Base-by-base conservation (phyloP, 2,797 vertebrate genomes). In the Catharus ustulatus region DNA sequence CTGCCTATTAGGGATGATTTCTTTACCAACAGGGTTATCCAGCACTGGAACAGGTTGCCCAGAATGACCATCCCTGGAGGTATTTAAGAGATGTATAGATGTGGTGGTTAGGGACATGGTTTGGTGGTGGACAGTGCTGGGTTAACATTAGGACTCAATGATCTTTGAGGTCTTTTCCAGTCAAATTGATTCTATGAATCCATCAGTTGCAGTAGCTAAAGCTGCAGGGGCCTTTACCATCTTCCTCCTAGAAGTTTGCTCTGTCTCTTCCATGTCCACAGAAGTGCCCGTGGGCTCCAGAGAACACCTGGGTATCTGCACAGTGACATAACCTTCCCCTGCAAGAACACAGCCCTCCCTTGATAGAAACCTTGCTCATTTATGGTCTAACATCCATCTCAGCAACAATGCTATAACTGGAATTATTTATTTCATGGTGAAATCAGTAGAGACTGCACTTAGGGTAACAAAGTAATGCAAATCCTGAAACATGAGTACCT, bases 241-340 rank as follows among this genome's bases (percentile, higher is more conserved):
- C 22, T 63, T 59, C 19, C 34, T 80, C 36, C 19, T 38, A 54
- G 10, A 59, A 63, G 26, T 83, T 59, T 4, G 0, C 11, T 51
- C 12, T 51, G 9, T 38, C 38, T 87, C 42, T 49, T 76, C 27
- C 2, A 1, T 10, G 34, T 10, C 36, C 24, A 38, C 54, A 71
- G 69, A 55, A 74, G 48, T 1, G 0, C 17, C 29, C 64, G 40
- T 1, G 2, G 27, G 19, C 64, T 88, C 40, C 71, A 80, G 38
- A 69, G 54, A 18, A n/a, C 1, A 1, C 5, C 32, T 0, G 0
- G 19, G 14, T 11, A 36, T n/a, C 51, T 74, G 30, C 66, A 52
- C 15, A 34, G 51, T 29, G 45, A 13, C 22, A 14, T 3, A 20
- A 32, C 42, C 54, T 49, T 23, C 58, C 72, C 11, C 36, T 73